Conservation (phyloP, 2,113 vertebrate genomes). For the Chaetorhynchus papuensis region DNA sequence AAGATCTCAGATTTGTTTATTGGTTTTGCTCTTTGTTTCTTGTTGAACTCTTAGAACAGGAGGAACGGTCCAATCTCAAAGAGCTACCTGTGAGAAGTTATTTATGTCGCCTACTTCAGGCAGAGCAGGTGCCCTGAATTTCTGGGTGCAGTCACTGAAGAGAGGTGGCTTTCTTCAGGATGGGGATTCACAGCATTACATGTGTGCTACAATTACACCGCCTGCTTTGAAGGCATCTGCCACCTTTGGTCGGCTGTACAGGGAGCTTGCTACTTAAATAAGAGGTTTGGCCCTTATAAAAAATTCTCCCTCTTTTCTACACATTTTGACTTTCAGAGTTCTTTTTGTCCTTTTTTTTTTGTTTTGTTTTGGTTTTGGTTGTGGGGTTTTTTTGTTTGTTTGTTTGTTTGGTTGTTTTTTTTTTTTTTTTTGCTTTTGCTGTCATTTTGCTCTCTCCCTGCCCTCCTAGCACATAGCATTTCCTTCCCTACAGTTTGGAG, state of each 20-base stretch:
- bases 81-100: background rate
- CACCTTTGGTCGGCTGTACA: accelerated
- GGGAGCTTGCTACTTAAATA: background rate
- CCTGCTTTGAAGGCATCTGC: background rate
- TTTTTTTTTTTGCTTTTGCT: background rate
- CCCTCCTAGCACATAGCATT: background rate
- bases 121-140: background rate
- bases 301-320: background rate
- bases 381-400: too few species aligned
- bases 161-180: background rate
- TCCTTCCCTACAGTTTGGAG: background rate
- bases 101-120: background rate
- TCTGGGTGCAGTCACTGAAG: background rate
- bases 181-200: background rate
- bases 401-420: too few species aligned
- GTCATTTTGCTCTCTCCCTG: background rate
- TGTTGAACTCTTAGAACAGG: background rate
- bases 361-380: too few species aligned
- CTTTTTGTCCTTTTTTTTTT: background rate
- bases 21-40: background rate
- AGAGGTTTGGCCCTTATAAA: background rate
- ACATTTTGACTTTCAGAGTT: background rate
- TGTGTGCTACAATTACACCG: accelerated
- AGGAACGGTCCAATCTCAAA: background rate
- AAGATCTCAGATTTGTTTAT: background rate